Evolutionary conservation across 2,888 invertebrate species (phyloP).

Genomic region (Gortyna flavago): DNA sequence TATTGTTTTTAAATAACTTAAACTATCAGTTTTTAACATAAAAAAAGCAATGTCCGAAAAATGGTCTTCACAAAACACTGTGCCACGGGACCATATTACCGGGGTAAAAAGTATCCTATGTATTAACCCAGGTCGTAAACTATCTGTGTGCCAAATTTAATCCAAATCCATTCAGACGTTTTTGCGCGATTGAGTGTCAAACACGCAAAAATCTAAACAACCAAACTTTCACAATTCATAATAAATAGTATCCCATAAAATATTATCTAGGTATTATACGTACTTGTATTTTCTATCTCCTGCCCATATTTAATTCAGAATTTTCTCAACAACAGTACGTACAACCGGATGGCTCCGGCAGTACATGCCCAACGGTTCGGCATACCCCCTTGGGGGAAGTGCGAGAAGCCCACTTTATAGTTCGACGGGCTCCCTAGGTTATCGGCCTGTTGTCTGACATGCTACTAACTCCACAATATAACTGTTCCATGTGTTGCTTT

Average conservation of each 20-base stretch:
- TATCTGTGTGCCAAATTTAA: too few relatives aligned
- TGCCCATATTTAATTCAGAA: slow-evolving; percentile 44
- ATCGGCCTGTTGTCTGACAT: slow-evolving; percentile 62
- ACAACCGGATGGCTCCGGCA: slow-evolving; percentile 33
- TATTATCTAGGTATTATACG: not conserved
- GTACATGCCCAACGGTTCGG: slow-evolving; percentile 51
- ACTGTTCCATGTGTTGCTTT: slow-evolving; percentile 40
- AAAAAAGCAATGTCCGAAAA: too few relatives aligned
- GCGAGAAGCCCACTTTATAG: slow-evolving; percentile 61
- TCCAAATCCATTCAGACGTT: too few relatives aligned
- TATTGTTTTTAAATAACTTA: too few relatives aligned
- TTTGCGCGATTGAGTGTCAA: not conserved
- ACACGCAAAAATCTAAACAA: not conserved
- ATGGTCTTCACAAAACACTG: too few relatives aligned
- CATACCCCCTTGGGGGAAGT: slow-evolving; percentile 59
- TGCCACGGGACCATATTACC: not conserved
- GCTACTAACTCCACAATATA: slow-evolving; percentile 55
- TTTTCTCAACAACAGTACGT: slow-evolving; percentile 36
- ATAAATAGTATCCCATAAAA: not conserved
- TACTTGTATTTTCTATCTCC: not conserved
- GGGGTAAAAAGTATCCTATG: not conserved
- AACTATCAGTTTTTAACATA: too few relatives aligned
- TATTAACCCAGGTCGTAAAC: not conserved
- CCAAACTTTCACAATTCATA: not conserved
- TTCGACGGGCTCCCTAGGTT: slow-evolving; percentile 62